Conservation (phyloP, 2,797 vertebrate species). For the Gobionotothen gibberifrons region DNA sequence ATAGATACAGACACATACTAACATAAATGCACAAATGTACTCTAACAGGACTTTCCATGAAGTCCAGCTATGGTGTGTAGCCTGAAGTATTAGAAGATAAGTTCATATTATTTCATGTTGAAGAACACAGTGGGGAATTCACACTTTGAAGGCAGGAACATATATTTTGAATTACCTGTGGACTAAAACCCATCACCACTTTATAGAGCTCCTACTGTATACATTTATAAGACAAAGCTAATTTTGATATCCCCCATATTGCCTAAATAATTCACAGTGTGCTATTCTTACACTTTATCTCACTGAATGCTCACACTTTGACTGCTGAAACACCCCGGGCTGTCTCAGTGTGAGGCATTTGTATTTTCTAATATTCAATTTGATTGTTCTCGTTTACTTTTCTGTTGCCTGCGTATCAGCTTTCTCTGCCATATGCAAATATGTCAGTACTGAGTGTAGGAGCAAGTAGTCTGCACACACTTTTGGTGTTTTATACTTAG, state of each 20-base stretch:
- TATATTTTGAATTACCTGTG: conserved; percentile 34
- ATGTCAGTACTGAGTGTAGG: neutral
- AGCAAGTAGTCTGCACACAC: neutral
- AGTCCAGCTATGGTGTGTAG: conserved; percentile 34
- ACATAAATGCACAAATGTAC: conserved; percentile 49
- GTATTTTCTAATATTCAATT: neutral
- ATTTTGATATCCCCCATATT: neutral
- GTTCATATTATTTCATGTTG: conserved; percentile 27
- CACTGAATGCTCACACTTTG: neutral
- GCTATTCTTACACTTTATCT: neutral
- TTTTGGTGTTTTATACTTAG: neutral
- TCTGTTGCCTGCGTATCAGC: neutral
- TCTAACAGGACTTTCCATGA: conserved; percentile 35
- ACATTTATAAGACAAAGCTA: neutral
- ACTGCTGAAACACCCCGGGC: neutral
- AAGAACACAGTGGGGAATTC: conserved; percentile 1
- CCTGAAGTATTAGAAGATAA: conserved; percentile 37
- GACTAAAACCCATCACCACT: conserved; percentile 19
- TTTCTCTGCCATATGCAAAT: neutral
- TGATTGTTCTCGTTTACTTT: neutral
- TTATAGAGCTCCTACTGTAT: conserved; percentile 12
- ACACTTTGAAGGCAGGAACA: conserved; percentile 37
- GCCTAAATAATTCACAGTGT: neutral
- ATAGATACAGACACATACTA: conserved; percentile 19
- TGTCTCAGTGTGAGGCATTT: neutral